Percentiles rank a stretch among this genome's conserved stretches.
Conservation (phyloP, 2,797 vertebrate genomes). For the Telmatherina bonti region DNA sequence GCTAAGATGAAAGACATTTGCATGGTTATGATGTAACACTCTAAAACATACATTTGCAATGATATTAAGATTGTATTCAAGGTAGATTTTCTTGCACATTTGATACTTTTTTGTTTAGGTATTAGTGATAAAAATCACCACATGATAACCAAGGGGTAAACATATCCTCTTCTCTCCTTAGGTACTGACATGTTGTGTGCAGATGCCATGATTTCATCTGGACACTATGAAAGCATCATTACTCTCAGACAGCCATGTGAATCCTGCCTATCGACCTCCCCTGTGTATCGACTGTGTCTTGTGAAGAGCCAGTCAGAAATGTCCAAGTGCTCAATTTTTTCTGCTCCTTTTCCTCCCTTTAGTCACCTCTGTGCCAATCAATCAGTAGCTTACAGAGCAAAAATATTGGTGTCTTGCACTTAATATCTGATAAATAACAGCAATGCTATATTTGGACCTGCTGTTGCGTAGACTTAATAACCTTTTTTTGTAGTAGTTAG, state of each 20-base stretch:
- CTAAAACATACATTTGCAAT: conserved; percentile 5
- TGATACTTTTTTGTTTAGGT: not conserved
- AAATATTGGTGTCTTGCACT: conserved; percentile 30
- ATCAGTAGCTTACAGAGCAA: conserved; percentile 30
- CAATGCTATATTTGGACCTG: conserved; percentile 43
- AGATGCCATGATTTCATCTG: conserved; percentile 19
- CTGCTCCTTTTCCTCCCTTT: conserved; percentile 8
- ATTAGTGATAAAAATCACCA: conserved; percentile 5
- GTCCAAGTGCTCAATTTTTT: conserved; percentile 50
- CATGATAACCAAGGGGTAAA: conserved; percentile 18
- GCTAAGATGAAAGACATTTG: conserved; percentile 19
- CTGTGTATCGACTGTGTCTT: conserved; percentile 48
- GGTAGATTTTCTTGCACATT: not conserved
- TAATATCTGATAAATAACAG: conserved; percentile 38
- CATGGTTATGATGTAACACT: conserved; percentile 32
- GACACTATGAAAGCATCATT: conserved; percentile 44
- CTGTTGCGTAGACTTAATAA: conserved; percentile 10
- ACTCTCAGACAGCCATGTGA: conserved; percentile 29
- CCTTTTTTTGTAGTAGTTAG: conserved; percentile 27
- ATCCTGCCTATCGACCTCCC: conserved; percentile 47
- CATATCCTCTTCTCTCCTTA: conserved; percentile 61
- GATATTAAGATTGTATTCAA: not conserved
- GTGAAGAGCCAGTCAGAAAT: conserved; percentile 54
- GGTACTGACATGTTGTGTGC: conserved; percentile 71
- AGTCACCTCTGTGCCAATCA: conserved; percentile 39